Conservation (phyloP, 1,140 invertebrate genomes). For the Bombus affinis region DNA sequence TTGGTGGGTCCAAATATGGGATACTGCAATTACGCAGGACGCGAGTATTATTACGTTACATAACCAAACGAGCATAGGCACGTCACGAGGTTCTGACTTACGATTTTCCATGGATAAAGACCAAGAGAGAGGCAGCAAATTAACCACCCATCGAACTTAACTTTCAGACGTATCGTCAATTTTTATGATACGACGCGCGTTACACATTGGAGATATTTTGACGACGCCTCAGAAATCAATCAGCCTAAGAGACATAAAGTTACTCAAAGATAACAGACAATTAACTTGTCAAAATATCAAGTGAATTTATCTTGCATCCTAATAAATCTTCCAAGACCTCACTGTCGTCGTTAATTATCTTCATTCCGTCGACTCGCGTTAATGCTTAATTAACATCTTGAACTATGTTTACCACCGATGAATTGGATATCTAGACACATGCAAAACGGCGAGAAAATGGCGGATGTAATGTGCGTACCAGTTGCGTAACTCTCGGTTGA, state of each 20-base stretch:
- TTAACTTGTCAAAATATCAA: background rate
- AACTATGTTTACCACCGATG: background rate
- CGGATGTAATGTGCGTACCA: background rate
- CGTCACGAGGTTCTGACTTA: constrained; percentile 53
- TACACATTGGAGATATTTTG: constrained; percentile 9
- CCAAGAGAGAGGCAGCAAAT: constrained; percentile 4
- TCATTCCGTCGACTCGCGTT: background rate
- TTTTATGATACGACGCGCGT: constrained; percentile 18
- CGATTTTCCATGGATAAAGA: constrained; percentile 40
- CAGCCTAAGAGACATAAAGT: background rate
- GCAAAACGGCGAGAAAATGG: constrained; percentile 14
- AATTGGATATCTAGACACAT: background rate
- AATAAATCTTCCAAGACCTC: background rate
- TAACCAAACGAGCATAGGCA: constrained; percentile 55
- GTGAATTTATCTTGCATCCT: background rate
- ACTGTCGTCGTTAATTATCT: background rate
- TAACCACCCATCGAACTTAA: constrained; percentile 13
- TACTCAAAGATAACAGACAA: background rate
- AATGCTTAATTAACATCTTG: constrained; percentile 1
- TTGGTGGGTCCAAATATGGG: constrained; percentile 57
- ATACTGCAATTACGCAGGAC: constrained; percentile 65
- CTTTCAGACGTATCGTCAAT: constrained; percentile 10
- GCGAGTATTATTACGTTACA: constrained; percentile 65
- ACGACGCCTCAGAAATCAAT: background rate
- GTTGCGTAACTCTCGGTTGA: background rate